Percentiles rank a stretch among this genome's conserved stretches.
These are phyloP conservation scores for Reticulitermes speratus DNA, from an alignment of 1,140 invertebrate genomes.

Conservation along the genomic window DNA sequence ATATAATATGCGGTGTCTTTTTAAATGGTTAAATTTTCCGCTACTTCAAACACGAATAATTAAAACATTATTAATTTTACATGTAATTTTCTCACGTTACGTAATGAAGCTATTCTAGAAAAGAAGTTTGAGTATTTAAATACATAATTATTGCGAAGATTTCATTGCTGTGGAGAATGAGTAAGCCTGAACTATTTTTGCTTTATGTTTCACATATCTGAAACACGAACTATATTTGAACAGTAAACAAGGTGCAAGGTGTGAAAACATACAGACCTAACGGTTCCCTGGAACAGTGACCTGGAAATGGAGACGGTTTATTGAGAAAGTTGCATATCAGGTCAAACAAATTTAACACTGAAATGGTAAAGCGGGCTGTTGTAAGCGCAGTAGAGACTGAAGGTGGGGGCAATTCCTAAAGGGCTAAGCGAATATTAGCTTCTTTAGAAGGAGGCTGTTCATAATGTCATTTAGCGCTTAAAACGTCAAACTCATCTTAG, in stretches of 20 bases:
- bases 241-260: neutral
- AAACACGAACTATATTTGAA: slow-evolving; percentile 14
- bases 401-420: no score
- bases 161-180: neutral
- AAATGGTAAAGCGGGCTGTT: no score
- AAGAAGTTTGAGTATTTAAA: neutral
- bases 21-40: neutral
- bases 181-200: neutral
- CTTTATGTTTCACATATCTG: neutral
- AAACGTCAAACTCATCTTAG: no score
- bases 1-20: no score
- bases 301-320: neutral
- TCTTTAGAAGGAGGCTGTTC: no score
- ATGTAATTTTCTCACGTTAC: neutral
- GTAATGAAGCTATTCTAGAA: neutral
- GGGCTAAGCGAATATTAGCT: no score
- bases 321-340: neutral
- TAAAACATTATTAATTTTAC: neutral
- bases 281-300: neutral
- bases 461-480: no score
- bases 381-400: no score
- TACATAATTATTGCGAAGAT: neutral
- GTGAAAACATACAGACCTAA: neutral
- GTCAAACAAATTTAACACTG: no score
- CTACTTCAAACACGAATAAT: neutral